Base-by-base conservation (phyloP, 2,888 invertebrate species). In the Lasioglossum zephyrum region DNA sequence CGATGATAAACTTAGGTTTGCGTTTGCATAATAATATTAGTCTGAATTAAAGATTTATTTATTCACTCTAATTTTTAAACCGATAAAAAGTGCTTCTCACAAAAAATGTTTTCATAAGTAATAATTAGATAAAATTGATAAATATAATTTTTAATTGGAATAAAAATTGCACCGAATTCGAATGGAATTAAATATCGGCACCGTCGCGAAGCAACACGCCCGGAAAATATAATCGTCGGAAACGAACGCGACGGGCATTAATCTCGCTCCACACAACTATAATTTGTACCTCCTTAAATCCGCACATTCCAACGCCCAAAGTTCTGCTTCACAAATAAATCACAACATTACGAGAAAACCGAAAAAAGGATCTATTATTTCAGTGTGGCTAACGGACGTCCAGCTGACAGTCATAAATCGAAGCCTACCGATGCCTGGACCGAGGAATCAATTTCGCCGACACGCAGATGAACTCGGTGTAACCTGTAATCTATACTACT, bases 361-460 rank as follows among this genome's bases (percentile, higher is more conserved):
- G 57, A 69, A 60, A 73, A 73, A 63, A 63, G 31, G 63, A 84
- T 86, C 77, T 78, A 81, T 84, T 75, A 78, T 66, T 41, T 66
- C 53, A 31, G 26, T 57, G 41, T 47, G 49, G 47, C 73, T 41
- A 77, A 16, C 75, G 36, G 74, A 36, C 36, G 57, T 66, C 72
- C 84, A 73, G 53, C 81, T 60, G 73, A 73, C 73, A 72, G 74
- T 70, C 81, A 81, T 86, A 86, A 86, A 86, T 86, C 44, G 18
- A 49, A 73, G 31, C 49, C 41, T 26, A 69, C 82, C 75, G 26
- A 69, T 31, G 9, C 81, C 31, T 6, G 39, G 53, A 78, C 76
- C 86, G n/a, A 86, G 72, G 81, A 86, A 86, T 85, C 86, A 86
- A 86, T 86, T 86, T 81, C 66, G 77, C 85, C 86, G 79, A 53